Evolutionary conservation across 2,113 vertebrate genomes (phyloP), one percentile per base, ranked within the genome.

Genomic region (Australoheros scitulus): DNA sequence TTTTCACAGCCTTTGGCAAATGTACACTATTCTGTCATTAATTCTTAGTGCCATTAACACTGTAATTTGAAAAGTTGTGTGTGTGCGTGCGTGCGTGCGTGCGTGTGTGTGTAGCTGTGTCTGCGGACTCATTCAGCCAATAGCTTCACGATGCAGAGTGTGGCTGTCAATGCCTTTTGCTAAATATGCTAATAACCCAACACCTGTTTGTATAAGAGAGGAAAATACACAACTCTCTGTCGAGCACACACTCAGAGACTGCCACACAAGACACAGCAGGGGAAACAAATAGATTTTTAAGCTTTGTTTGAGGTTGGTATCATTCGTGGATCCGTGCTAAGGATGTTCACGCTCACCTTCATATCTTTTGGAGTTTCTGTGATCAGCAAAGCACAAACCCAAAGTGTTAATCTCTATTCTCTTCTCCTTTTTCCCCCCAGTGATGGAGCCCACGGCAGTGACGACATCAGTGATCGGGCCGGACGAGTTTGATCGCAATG

Each of bases 401-500:
- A 2, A 29, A 11, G 34, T n/a, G 14, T 47, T 81, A 7, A 88
- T 38, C n/a, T 59, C 47, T 64, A 32, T 13, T 63, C 61, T 76
- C 41, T 18, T 24, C 47, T n/a, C 56, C 57, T 75, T 72, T 43
- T 56, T 55, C 11, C 68, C 38, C 41, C 24, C 83, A 97, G 97
- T 92, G 82, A 96, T 96, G 97, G 97, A 99, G 64, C 76, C 84
- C 1, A 92, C 96, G 79, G 95, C 96, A 1, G 95, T 97, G 61
- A 97, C 96, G 55, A 96, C 96, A 0, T 97, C 97, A 1, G 89
- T 96, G 47, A 88, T 95, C 2, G 97, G 97, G 34, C 82, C 93
- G 0, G 92, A 94, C 0, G 98, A 99, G 60, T 94, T 97, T 2
- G 98, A 99, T 91, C 93, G 96, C 80, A 97, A 97, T 3, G 84